phyloP scores from a whole-genome alignment of 1,140 invertebrate genomes.

The Dufourea novaeangliae region DNA sequence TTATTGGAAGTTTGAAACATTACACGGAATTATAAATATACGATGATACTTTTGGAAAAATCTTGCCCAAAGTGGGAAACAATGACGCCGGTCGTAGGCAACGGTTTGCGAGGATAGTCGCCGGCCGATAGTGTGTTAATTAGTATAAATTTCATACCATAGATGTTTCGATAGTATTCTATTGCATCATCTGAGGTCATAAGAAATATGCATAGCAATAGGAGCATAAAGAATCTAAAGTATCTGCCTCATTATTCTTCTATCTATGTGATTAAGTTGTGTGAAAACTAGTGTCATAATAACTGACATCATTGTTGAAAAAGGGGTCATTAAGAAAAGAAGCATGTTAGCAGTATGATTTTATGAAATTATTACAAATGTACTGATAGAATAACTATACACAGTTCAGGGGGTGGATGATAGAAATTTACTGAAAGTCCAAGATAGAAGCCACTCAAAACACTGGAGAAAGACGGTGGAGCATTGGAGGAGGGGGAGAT shows the following conservation, averaged over 20 bases:
- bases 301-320: constrained; percentile 47
- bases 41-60: too few relatives aligned
- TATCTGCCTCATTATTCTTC: background rate
- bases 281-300: constrained; percentile 33
- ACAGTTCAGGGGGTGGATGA: constrained; percentile 79
- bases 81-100: too few relatives aligned
- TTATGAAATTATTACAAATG: constrained; percentile 51
- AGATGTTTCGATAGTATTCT: background rate
- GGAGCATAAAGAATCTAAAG: background rate
- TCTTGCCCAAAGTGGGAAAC: too few relatives aligned
- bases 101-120: too few relatives aligned
- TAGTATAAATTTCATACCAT: background rate
- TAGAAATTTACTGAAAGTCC: constrained; percentile 79
- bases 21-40: too few relatives aligned
- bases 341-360: constrained; percentile 62
- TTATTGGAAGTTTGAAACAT: too few relatives aligned
- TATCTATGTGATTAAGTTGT: background rate
- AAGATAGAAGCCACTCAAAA: constrained; percentile 80
- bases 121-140: too few relatives aligned
- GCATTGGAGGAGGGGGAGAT: constrained; percentile 82
- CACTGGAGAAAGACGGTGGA: constrained; percentile 81
- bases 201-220: background rate
- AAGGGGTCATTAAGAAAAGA: constrained; percentile 36
- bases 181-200: background rate
- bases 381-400: constrained; percentile 74